Evolutionary conservation across 2,797 vertebrate species (phyloP), one percentile per base, ranked within the genome.

Genomic region (Gadopsis marmoratus): DNA sequence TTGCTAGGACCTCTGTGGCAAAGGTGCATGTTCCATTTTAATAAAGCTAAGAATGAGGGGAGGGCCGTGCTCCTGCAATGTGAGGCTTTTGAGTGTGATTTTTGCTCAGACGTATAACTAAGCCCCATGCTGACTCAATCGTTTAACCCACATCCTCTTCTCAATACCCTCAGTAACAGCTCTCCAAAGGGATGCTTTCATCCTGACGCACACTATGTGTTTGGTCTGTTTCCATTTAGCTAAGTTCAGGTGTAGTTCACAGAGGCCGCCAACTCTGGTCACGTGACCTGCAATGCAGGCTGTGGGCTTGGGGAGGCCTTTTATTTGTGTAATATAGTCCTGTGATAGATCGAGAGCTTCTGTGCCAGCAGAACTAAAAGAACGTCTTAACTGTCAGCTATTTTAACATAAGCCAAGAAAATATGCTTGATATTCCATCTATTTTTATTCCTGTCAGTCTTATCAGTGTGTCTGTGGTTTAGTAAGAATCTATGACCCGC

Each of bases 141-240:
- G 1, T 82, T 85, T 35, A 90, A 89, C 85, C 87, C 86, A 88
- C 90, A 93, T 93, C 93, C 81, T 93, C 81, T 82, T 76, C 80
- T 79, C 68, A 70, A 82, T 92, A 79, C 64, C 82, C 86, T 79
- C 83, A 74, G 77, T 81, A 91, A 91, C 87, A 81, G 85, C 87
- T 78, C 91, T 92, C 90, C 69, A 71, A 90, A 92, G 93, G 74
- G 91, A 93, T 93, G 92, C 91, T 92, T 94, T 94, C 90, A 93
- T 93, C 92, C 92, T 94, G 92, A 93, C 92, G 90, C 90, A 94
- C 89, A 89, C 91, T 92, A 48, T 88, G 80, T 82, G 87, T 93
- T 93, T 92, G 92, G 92, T 94, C 92, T 92, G 92, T 92, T 94
- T 94, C 88, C 93, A 93, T 94, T 94, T 92, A 94, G 88, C 90